Evolutionary conservation across 2,888 invertebrate genomes (phyloP), one percentile per base, ranked within the genome.

Genomic region (Trilocha varians): DNA sequence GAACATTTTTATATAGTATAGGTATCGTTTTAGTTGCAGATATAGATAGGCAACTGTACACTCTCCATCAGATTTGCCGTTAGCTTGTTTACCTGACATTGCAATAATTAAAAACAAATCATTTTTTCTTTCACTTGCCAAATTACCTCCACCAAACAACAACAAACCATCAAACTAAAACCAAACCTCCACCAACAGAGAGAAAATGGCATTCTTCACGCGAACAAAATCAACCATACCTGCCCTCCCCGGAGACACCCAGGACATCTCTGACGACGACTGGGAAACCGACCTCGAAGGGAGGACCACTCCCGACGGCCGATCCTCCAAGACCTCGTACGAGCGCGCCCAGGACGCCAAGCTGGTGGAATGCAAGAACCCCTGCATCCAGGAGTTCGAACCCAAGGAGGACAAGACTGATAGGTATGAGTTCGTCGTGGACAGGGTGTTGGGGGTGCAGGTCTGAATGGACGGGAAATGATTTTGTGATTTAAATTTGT

Each of bases 161-260:
- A n/a, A 34, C 13, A 8, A 34, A n/a, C 15, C 2, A 17, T 16
- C 1, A 2, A 1, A 16, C 16, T 3, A 36, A 17, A 36, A 13
- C 18, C 16, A 36, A 13, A 13, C 14, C n/a, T 39, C 49, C 42
- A 44, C 32, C 87, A 87, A 18, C 86, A 97, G 97, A 86, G 97
- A 97, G 83, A 97, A 97, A 83, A 97, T 98, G 93, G 96, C 96
- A 34, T 98, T 97, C 86, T 97, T 98, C 78, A 97, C 96, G 1
- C 91, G 93, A 58, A 90, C 91, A 50, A 93, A 92, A 58, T 77
- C 91, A 25, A 91, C 89, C 46, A 91, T 95, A 61, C 94, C 95
- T 43, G 88, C 92, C 48, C 74, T 94, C 50, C 93, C 93, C 1
- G 87, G 88, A 13, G 92, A 93, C 38, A 70, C 63, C 6, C 68